Evolutionary conservation across 1,140 invertebrate genomes (phyloP).

Genomic region (Portunus trituberculatus): DNA sequence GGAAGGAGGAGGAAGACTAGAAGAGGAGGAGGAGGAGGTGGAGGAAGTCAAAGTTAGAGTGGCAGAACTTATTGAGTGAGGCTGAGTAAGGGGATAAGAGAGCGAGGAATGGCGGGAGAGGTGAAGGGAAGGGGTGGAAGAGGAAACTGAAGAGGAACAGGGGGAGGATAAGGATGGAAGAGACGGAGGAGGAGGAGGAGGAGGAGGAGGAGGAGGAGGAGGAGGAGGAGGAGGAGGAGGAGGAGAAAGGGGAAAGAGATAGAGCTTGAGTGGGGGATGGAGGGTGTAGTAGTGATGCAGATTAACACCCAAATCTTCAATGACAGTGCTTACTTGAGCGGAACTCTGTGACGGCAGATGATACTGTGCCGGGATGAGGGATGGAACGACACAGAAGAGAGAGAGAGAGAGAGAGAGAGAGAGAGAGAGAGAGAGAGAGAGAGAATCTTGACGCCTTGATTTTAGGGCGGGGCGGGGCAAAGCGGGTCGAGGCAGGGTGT

Average conservation of each 20-base stretch:
- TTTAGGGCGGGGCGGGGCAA: background rate
- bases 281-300: background rate
- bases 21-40: background rate
- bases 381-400: too few relatives aligned
- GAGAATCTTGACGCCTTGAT: background rate
- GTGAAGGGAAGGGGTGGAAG: background rate
- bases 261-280: background rate
- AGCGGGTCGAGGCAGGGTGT: background rate
- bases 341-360: too few relatives aligned
- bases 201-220: background rate
- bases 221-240: constrained; percentile 16
- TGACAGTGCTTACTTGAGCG: too few relatives aligned
- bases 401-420: background rate
- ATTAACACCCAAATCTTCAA: too few relatives aligned
- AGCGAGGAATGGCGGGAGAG: background rate
- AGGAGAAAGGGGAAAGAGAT: background rate
- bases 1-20: background rate
- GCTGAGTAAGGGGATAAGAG: background rate
- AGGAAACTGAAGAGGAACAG: background rate
- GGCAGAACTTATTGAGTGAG: background rate
- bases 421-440: too few relatives aligned
- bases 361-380: too few relatives aligned
- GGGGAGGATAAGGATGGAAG: background rate
- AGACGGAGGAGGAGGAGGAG: background rate
- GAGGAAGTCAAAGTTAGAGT: constrained; percentile 21